These are phyloP conservation scores for Ondatra zibethicus DNA, from an alignment of 2,113 vertebrate species.

Conservation along the genomic window DNA sequence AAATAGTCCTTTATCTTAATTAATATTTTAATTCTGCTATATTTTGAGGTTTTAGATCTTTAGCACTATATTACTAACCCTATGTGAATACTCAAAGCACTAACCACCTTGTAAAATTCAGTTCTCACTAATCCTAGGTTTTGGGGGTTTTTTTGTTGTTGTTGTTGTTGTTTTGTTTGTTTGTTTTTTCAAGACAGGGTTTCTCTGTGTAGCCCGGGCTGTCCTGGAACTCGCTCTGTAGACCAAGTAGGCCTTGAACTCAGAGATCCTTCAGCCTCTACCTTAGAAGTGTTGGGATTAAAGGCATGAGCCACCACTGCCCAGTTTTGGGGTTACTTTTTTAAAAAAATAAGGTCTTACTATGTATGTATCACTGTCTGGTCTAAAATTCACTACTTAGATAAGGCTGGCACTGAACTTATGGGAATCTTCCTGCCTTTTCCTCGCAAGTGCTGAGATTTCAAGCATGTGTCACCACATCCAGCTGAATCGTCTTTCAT, in stretches of 20 bases:
- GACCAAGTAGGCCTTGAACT: too few relatives aligned
- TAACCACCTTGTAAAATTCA: slow-evolving; percentile 37
- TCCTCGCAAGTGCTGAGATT: background rate
- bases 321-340: too few relatives aligned
- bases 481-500: slow-evolving; percentile 43
- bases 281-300: too few relatives aligned
- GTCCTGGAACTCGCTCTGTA: too few relatives aligned
- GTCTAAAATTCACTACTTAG: background rate
- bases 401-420: background rate
- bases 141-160: background rate
- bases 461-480: background rate
- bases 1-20: slow-evolving; percentile 17
- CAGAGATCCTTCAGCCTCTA: too few relatives aligned
- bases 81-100: background rate
- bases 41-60: slow-evolving; percentile 16
- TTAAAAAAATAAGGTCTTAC: background rate
- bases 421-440: too few relatives aligned
- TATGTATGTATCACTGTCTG: background rate
- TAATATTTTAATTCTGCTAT: slow-evolving; percentile 18
- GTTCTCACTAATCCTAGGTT: background rate
- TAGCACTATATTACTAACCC: background rate
- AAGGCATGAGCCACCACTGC: too few relatives aligned
- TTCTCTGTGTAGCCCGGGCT: too few relatives aligned
- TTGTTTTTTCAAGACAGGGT: too few relatives aligned
- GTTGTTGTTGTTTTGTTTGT: too few relatives aligned